Evolutionary conservation across 2,797 vertebrate species (phyloP), one percentile per base, ranked within the genome.

Genomic region (Arrhamphus sclerolepis): DNA sequence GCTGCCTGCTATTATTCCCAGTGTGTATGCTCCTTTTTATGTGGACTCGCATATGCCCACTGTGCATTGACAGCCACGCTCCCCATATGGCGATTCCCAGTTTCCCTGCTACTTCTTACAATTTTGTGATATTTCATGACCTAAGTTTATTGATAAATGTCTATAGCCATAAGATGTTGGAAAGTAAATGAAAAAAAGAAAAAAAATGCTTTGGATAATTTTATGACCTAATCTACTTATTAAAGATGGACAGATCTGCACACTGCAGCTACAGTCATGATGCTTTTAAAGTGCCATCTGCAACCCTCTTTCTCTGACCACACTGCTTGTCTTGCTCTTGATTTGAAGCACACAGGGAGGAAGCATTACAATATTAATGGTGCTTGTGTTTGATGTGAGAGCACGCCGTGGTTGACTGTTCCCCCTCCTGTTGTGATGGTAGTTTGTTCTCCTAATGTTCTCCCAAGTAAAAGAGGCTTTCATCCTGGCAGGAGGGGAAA

Each of bases 361-460:
- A 87, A 79, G 70, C 83, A 75, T 80, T 75, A 77, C 74, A 77
- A 82, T 86, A 85, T 84, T 86, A 89, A 87, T 75, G 70, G 84
- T 64, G 73, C 80, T 43, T 71, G 80, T 81, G 89, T 92, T 93
- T 93, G 91, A 93, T 89, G 89, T 93, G 86, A 76, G 82, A 80
- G 83, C 83, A 72, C 43, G 79, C 71, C 53, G 81, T 77, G 87
- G 86, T 90, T 67, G 89, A 87, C 91, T 84, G 83, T 92, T 90
- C 82, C 84, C 84, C 87, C 90, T 89, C 92, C 91, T 80, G 87
- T 85, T 82, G 91, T 85, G 90, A 86, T 72, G 82, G 70, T 77
- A 83, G 89, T 92, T 92, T 93, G 87, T 92, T 89, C 90, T 85
- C 86, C 86, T 93, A 90, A 93, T 91, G 91, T 88, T 86, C 91